These are phyloP conservation scores for Sinocyclocheilus anshuiensis DNA, from an alignment of 2,113 vertebrate species.

Conservation along the genomic window DNA sequence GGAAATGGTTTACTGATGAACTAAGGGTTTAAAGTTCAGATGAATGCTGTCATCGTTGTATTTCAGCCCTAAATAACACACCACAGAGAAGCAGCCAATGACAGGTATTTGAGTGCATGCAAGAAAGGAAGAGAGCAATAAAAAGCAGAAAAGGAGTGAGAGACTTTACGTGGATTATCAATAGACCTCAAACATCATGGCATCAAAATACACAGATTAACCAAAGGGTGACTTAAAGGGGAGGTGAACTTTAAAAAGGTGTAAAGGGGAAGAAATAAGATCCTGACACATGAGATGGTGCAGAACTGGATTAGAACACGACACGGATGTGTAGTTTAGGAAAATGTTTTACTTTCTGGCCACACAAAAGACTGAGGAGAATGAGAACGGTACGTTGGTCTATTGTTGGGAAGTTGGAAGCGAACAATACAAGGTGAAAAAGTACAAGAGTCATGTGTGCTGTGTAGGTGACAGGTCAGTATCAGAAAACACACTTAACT, in stretches of 20 bases:
- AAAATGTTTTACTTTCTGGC: constrained; percentile 52
- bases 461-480: constrained; percentile 39
- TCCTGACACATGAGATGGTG: constrained; percentile 44
- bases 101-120: not conserved
- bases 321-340: constrained; percentile 48
- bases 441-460: constrained; percentile 37
- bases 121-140: not conserved
- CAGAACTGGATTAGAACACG: constrained; percentile 55
- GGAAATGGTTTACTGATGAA: not conserved
- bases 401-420: constrained; percentile 19
- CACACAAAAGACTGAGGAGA: constrained; percentile 38
- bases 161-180: constrained; percentile 17
- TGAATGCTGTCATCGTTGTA: not conserved
- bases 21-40: not conserved
- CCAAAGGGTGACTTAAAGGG: constrained; percentile 46
- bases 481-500: constrained; percentile 4
- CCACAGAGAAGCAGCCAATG: not conserved
- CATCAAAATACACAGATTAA: constrained; percentile 20
- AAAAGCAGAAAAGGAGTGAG: not conserved
- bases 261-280: constrained; percentile 28
- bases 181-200: constrained; percentile 25
- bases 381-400: not conserved
- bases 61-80: not conserved
- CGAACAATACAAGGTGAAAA: constrained; percentile 44
- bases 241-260: constrained; percentile 39